A percentile compares a stretch with the other conserved stretches of the same genome.
Evolutionary conservation across 2,113 vertebrate species (phyloP).

Genomic region (Tragelaphus scriptus): DNA sequence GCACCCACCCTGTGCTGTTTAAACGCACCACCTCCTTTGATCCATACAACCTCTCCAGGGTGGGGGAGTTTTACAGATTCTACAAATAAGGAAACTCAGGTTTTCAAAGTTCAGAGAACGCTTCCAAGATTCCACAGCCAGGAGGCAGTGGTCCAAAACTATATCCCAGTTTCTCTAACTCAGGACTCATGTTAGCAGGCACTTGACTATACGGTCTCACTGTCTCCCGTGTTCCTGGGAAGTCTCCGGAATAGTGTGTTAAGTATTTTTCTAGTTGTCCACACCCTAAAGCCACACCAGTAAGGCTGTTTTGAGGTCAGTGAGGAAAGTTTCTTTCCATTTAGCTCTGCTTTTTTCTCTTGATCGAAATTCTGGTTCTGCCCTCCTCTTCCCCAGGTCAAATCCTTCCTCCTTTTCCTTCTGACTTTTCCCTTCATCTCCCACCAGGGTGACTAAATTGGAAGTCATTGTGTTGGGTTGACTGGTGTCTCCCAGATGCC

Average conservation of each 20-base stretch:
- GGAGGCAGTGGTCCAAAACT: neutral
- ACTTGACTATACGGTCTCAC: neutral
- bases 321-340: neutral
- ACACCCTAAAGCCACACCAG: neutral
- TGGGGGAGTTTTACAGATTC: neutral
- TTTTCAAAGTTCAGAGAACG: neutral
- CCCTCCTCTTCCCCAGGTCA: neutral
- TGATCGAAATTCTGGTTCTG: neutral
- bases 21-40: neutral
- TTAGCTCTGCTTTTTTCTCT: neutral
- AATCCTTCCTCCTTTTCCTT: neutral
- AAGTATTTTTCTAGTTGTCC: neutral
- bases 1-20: neutral
- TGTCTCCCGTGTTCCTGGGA: neutral
- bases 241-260: neutral
- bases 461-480: constrained; percentile 8
- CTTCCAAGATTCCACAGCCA: neutral
- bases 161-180: neutral
- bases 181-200: neutral
- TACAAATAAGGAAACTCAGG: neutral
- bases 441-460: neutral
- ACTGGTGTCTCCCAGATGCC: neutral
- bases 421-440: neutral
- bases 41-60: neutral
- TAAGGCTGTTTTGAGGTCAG: neutral